These are phyloP conservation scores for Laticauda laticaudata DNA, from an alignment of 2,113 vertebrate genomes.

Conservation along the genomic window DNA sequence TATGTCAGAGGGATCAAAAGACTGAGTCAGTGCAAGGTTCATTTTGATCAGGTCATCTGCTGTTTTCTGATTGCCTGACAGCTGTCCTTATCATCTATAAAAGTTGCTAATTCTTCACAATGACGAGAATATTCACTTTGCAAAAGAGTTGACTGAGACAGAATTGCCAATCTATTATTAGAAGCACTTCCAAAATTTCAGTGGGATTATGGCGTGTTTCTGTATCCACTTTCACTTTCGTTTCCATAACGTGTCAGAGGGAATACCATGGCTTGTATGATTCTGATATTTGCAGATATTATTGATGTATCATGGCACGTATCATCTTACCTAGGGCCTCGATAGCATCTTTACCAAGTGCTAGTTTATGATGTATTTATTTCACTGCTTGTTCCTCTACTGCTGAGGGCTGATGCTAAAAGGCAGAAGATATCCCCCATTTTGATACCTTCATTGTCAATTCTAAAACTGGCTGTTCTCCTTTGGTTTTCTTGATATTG, in stretches of 20 bases:
- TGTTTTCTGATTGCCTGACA: too few relatives aligned
- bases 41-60: not conserved
- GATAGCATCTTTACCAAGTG: not conserved
- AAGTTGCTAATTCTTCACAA: not conserved
- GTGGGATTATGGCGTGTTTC: not conserved
- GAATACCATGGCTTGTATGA: not conserved
- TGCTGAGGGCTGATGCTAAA: not conserved
- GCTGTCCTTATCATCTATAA: not conserved
- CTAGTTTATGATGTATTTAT: not conserved
- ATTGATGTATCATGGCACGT: not conserved
- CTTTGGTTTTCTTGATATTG: not conserved
- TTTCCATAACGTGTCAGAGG: not conserved
- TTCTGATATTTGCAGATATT: not conserved
- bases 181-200: not conserved
- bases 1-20: not conserved
- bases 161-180: too few relatives aligned
- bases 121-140: not conserved
- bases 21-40: not conserved
- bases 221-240: not conserved
- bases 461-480: not conserved
- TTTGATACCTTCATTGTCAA: not conserved
- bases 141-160: not conserved
- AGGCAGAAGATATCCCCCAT: not conserved
- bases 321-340: not conserved
- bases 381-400: not conserved